These are phyloP conservation scores for Nycticebus coucang DNA, from an alignment of 2,113 vertebrate species.

Conservation along the genomic window DNA sequence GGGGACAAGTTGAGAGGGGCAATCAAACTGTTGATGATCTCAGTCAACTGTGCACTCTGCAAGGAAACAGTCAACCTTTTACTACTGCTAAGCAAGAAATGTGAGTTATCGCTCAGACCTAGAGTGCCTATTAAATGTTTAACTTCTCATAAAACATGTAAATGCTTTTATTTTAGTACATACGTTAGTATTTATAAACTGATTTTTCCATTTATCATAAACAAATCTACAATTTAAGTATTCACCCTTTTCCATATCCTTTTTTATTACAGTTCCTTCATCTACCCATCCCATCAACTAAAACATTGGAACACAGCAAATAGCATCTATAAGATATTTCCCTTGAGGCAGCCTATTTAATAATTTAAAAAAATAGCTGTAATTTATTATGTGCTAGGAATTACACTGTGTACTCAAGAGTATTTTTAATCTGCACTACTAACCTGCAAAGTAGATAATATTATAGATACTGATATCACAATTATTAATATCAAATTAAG, in stretches of 20 bases:
- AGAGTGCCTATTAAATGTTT: not conserved
- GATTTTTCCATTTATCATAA: slow-evolving; percentile 36
- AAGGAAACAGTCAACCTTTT: slow-evolving; percentile 73
- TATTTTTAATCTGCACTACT: slow-evolving; percentile 14
- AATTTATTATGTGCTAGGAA: slow-evolving; percentile 12
- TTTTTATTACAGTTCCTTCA: slow-evolving; percentile 37
- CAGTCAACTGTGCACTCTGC: slow-evolving; percentile 94
- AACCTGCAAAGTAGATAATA: not conserved
- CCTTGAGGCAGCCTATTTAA: slow-evolving; percentile 7
- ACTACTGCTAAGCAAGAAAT: slow-evolving; percentile 43
- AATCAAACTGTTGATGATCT: slow-evolving; percentile 95
- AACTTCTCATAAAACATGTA: not conserved
- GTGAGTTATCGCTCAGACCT: not conserved
- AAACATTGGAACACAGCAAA: not conserved
- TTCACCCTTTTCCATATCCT: not conserved
- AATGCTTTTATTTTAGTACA: not conserved
- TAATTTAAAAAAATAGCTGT: slow-evolving; percentile 34
- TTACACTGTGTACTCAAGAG: not conserved
- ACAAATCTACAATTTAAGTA: not conserved
- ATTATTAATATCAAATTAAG: not conserved
- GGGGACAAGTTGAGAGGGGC: slow-evolving; percentile 90
- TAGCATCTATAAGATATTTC: slow-evolving; percentile 12
- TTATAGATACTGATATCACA: not conserved
- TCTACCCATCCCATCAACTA: not conserved
- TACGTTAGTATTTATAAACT: slow-evolving; percentile 5